These are phyloP conservation scores for Notoglanidium macrostoma DNA, from an alignment of 2,797 vertebrate species.

Conservation along the genomic window DNA sequence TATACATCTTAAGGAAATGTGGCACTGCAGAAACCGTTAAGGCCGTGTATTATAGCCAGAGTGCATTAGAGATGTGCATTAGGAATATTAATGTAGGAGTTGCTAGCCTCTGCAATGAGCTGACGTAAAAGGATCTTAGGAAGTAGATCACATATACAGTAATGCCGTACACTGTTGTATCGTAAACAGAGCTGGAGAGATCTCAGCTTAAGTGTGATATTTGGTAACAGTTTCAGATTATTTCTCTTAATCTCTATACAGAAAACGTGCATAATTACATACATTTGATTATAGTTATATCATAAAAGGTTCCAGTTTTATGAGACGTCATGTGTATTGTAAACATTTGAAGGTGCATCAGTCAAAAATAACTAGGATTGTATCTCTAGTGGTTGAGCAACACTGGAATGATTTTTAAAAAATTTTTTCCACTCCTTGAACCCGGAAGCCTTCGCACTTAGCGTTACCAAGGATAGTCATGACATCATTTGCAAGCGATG, in stretches of 20 bases:
- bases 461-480: neutral
- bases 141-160: neutral
- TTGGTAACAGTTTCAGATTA: neutral
- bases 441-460: neutral
- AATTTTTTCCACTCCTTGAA: neutral
- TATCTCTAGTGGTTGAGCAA: neutral
- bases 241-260: neutral
- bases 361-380: neutral
- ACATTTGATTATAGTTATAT: neutral
- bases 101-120: neutral
- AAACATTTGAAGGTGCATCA: neutral
- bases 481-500: neutral
- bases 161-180: too few species aligned
- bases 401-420: neutral
- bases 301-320: neutral
- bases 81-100: neutral
- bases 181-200: neutral
- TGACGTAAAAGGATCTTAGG: neutral
- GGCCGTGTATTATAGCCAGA: neutral
- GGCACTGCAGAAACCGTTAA: neutral
- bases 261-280: neutral
- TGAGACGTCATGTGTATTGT: neutral
- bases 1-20: neutral
- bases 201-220: too few species aligned
- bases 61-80: constrained; percentile 13